A percentile compares a stretch with the other conserved stretches of the same genome.
These are phyloP conservation scores for Turdus rufiventris DNA, from an alignment of 2,113 vertebrate species.

Conservation along the genomic window DNA sequence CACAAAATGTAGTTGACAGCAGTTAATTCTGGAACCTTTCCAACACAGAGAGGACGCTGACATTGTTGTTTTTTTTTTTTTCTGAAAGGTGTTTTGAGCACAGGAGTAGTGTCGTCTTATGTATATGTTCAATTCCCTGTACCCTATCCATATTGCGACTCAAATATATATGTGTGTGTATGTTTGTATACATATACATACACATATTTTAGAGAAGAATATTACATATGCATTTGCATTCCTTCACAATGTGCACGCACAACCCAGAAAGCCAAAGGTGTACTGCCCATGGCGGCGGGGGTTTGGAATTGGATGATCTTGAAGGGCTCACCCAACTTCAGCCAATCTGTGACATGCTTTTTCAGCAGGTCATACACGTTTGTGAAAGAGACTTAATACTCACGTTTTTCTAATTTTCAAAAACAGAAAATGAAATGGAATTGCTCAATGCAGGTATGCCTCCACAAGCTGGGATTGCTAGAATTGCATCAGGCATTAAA, in stretches of 20 bases:
- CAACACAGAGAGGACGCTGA: background rate
- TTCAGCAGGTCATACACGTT: background rate
- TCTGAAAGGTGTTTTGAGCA: background rate
- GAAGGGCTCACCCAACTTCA: background rate
- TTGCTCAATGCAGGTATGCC: background rate
- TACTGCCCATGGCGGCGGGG: background rate
- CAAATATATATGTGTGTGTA: background rate
- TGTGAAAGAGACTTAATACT: background rate
- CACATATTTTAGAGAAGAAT: background rate
- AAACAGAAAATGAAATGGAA: background rate
- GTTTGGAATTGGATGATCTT: background rate
- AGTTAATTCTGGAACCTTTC: background rate
- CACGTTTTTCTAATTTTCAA: background rate
- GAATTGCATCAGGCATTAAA: background rate
- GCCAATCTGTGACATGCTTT: background rate
- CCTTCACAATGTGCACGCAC: too few species aligned
- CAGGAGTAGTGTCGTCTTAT: background rate
- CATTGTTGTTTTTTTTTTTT: background rate
- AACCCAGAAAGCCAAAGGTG: accelerated
- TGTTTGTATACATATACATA: accelerated
- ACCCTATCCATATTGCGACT: background rate
- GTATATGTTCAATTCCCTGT: background rate
- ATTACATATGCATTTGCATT: background rate
- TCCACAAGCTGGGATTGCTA: background rate
- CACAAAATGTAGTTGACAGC: background rate